A percentile compares a stretch with the other conserved stretches of the same genome.
Conservation (phyloP, 64 coral and sea anemone genomes). For the Pocillopora damicornis region DNA sequence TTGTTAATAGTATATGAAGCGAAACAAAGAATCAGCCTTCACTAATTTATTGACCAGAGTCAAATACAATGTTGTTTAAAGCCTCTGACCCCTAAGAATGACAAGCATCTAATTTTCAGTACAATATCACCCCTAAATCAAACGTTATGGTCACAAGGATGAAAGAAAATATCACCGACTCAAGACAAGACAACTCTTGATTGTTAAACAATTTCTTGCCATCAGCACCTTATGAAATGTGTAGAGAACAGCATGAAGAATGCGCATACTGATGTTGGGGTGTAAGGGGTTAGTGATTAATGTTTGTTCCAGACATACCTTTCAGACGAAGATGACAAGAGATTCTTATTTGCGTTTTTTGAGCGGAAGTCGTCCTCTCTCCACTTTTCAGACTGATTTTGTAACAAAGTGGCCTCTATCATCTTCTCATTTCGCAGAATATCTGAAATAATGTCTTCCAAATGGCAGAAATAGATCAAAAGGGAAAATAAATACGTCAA, state of each 20-base stretch:
- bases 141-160: too few species aligned
- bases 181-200: too few species aligned
- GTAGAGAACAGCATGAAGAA: too few species aligned
- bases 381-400: not conserved
- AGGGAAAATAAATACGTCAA: not conserved
- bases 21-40: not conserved
- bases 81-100: not conserved
- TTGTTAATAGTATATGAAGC: not conserved
- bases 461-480: not conserved
- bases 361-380: not conserved
- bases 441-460: not conserved
- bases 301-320: slow-evolving; percentile 7
- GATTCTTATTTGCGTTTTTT: not conserved
- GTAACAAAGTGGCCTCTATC: not conserved
- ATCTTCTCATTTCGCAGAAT: slow-evolving; percentile 10
- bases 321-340: not conserved
- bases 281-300: not conserved
- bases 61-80: too few species aligned
- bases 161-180: too few species aligned
- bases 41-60: too few species aligned
- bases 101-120: not conserved
- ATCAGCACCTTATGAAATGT: too few species aligned
- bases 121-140: too few species aligned
- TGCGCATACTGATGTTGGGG: too few species aligned
- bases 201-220: too few species aligned